Evolutionary conservation across 30 jellyfish, hydroid and myxozoan genomes (phyloP).

Genomic region (Turritopsis dohrnii): DNA sequence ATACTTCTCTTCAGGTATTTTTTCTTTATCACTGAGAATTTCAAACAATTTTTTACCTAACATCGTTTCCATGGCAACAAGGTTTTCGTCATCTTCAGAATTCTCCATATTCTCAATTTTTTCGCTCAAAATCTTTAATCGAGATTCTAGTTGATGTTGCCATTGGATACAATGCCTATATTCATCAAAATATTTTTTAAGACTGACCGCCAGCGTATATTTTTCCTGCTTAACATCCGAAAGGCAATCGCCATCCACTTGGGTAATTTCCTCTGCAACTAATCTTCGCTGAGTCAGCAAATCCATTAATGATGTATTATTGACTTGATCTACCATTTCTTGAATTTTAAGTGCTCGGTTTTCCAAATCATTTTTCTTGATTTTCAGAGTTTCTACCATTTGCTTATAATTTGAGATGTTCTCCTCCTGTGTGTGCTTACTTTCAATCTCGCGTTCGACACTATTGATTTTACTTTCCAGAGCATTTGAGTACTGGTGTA

Average conservation of each 20-base stretch:
- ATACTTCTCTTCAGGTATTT: background rate
- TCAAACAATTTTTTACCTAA: background rate
- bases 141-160: background rate
- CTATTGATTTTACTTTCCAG: background rate
- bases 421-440: background rate
- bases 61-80: background rate
- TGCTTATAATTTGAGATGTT: background rate
- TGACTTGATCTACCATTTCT: background rate
- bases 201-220: background rate
- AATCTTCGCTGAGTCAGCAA: conserved; percentile 4
- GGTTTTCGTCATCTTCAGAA: background rate
- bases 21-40: background rate
- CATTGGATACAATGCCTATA: conserved; percentile 4
- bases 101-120: conserved; percentile 15
- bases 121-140: background rate
- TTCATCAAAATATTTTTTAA: conserved; percentile 1
- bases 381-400: background rate
- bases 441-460: background rate
- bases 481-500: conserved; percentile 1
- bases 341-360: background rate
- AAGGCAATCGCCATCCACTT: background rate
- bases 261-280: background rate
- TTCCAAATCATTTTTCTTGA: background rate
- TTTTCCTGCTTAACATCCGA: background rate
- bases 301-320: conserved; percentile 8